Evolutionary conservation across 2,797 vertebrate genomes (phyloP).

Genomic region (Gymnopithys bicolor): DNA sequence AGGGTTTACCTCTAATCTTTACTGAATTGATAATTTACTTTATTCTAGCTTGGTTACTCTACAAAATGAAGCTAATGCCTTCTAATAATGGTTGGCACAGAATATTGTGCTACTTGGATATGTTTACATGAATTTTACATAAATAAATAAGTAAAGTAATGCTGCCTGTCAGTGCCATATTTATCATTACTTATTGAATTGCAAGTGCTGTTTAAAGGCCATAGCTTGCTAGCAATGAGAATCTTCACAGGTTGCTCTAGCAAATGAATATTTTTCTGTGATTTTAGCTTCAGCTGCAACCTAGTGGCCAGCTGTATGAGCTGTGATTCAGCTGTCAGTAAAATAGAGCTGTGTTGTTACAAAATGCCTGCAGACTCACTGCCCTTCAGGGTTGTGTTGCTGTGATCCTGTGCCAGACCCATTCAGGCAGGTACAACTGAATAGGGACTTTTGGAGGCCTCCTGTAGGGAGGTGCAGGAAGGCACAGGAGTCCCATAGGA

Average conservation of each 20-base stretch:
- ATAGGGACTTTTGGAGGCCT: not conserved
- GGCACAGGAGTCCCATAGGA: not conserved
- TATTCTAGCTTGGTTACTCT: conserved; percentile 15
- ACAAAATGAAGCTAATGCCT: conserved; percentile 34
- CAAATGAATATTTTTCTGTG: not conserved
- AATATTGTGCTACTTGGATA: not conserved
- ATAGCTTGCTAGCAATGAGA: not conserved
- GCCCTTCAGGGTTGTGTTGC: not conserved
- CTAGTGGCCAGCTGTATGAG: not conserved
- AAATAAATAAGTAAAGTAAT: conserved; percentile 26
- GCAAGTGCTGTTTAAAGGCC: not conserved
- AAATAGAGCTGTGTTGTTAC: not conserved
- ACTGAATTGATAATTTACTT: conserved; percentile 16
- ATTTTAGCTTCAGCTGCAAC: conserved; percentile 5
- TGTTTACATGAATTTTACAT: conserved; percentile 51
- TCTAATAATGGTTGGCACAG: conserved; percentile 19
- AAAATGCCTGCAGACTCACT: not conserved
- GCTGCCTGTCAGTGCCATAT: conserved; percentile 1
- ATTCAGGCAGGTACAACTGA: not conserved
- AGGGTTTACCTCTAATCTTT: conserved; percentile 8
- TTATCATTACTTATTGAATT: not conserved
- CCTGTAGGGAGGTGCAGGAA: not conserved
- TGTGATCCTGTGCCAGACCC: not conserved
- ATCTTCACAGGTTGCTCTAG: not conserved
- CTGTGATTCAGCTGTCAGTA: not conserved